Base-by-base conservation (phyloP, 2,888 invertebrate species). In the Morpho helenor region DNA sequence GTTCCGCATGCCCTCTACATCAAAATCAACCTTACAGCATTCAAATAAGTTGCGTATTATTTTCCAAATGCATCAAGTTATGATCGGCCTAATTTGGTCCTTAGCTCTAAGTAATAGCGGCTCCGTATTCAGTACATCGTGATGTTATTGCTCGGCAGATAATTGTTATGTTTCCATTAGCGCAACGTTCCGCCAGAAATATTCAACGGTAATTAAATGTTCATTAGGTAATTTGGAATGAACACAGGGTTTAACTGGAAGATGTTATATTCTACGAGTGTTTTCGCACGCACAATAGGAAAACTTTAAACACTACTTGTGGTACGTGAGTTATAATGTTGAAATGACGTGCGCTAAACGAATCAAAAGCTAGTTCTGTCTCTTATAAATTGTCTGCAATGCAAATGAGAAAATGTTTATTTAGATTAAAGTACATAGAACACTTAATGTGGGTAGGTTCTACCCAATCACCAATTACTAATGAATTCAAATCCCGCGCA, bases 151-250 rank as follows among this genome's bases (percentile, higher is more conserved):
- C 44, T 53, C 57, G 56, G 52, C 52, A 43, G 46, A 52, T 62
- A 62, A 63, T 63, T 63, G 62, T 63, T 60, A 62, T 62, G 60
- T 63, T 63, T 63, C 62, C 57, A 63, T 60, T 63, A 60, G 53
- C 55, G 57, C 49, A 44, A 45, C 55, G 56, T 58, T 60, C 49
- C 48, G 48, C 55, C 49, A 49, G 47, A 56, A 62, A 60, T 53
- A 58, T 60, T 56, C 53, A 56, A 57, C 16, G 52, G 7, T 52
- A 56, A 50, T 49, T 54, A 50, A 49, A 60, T 49, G 51, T 55
- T 47, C 48, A 52, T 55, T 44, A 54, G 46, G 49, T 42, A 51
- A 47, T 45, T 46, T 43, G 43, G n/a, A 43, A 43, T n/a, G 43
- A 31, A 31, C 3, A 31, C 31, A 31, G 31, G 31, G 31, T 31